Evolutionary conservation across 2,888 invertebrate species (phyloP).

Genomic region (Trissoscelio sp.): DNA sequence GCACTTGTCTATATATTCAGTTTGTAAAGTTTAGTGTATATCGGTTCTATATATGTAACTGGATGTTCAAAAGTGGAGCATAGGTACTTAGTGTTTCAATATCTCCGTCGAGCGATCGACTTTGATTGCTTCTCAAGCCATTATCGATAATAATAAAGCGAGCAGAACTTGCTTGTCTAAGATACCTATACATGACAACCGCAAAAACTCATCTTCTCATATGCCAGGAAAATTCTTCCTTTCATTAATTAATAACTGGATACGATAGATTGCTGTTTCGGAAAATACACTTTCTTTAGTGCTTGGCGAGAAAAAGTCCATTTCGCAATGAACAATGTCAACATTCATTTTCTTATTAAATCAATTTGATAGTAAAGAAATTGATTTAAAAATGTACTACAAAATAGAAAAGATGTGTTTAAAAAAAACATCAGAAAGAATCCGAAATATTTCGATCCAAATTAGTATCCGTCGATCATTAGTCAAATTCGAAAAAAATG

Average conservation of each 20-base stretch:
- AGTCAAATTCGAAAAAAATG: too few relatives aligned
- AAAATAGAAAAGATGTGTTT: too few relatives aligned
- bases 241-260: slow-evolving; percentile 40
- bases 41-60: not conserved
- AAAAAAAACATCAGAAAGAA: too few relatives aligned
- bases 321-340: not conserved
- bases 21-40: too few relatives aligned
- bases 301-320: not conserved
- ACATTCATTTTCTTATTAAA: too few relatives aligned
- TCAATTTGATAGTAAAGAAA: too few relatives aligned
- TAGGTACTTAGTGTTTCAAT: slow-evolving; percentile 38
- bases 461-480: too few relatives aligned
- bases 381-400: too few relatives aligned
- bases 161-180: not conserved
- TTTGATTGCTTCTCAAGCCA: slow-evolving; percentile 38
- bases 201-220: slow-evolving; percentile 22
- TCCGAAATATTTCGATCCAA: too few relatives aligned
- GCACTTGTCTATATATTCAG: too few relatives aligned
- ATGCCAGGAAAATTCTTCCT: slow-evolving; percentile 6
- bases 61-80: slow-evolving; percentile 33
- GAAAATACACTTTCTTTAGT: not conserved
- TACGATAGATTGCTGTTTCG: slow-evolving; percentile 19
- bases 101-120: slow-evolving; percentile 28
- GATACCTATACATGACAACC: slow-evolving; percentile 27
- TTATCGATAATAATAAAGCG: slow-evolving; percentile 46